Evolutionary conservation across 2,113 vertebrate genomes (phyloP), one percentile per base, ranked within the genome.

Genomic region (Potamarius usumacintae): DNA sequence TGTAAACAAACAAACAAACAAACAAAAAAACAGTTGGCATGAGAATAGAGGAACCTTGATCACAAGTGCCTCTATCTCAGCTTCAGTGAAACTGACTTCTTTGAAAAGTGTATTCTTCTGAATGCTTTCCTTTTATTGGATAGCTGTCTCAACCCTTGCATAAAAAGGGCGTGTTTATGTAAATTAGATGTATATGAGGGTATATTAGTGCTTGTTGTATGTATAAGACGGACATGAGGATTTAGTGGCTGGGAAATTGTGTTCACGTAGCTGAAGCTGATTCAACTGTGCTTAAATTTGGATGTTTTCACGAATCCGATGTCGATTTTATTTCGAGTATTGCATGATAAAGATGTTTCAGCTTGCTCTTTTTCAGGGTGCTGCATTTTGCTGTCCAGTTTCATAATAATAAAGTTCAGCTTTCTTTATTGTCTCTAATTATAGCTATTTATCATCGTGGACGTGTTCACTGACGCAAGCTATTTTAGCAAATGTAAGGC

Each of bases 341-440:
- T 9, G 52, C 52, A 53, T 8, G 52, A 53, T 53, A 53, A 53
- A 53, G 52, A 53, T 53, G 52, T 53, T 53, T 53, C 10, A 53
- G 52, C 55, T 55, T 55, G 42, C 42, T 42, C 0, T 53, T 58
- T 58, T 58, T 18, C 57, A 58, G 14, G 15, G 15, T 17, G 55
- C 55, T 57, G 12, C 55, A 14, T 57, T 62, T 62, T 22, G 7
- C 20, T 20, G 90, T 90, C 91, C 90, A 92, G 92, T 92, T 93
- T 94, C 93, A 93, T 93, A 90, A 92, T 91, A 93, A 94, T 94
- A 94, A 94, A 93, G 90, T 30, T 87, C 90, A 88, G 88, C 90
- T 87, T 63, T 9, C 89, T 94, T 95, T 92, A 94, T 93, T 92
- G 91, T 87, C 91, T 95, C 93, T 95, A 94, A 95, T 95, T 93